Conservation (phyloP, 2,888 invertebrate species). For the Oxycera nigricornis region DNA sequence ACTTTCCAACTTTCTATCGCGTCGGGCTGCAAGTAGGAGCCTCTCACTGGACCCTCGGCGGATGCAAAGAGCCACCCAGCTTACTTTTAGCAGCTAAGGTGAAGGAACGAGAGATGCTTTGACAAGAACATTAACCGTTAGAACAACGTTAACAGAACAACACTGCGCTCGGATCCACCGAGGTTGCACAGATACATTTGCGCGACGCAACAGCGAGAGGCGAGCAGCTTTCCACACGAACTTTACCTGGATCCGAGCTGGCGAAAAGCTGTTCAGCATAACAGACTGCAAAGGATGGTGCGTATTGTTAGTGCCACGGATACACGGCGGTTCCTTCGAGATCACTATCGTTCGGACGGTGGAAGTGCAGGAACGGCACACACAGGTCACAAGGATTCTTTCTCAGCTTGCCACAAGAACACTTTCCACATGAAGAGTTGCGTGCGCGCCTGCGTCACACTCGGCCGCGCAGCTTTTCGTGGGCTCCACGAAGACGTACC, state of each 20-base stretch:
- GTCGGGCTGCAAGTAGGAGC: not conserved
- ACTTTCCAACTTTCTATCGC: constrained; percentile 34
- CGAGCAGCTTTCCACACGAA: not conserved
- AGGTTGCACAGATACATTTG: not conserved
- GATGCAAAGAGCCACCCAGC: not conserved
- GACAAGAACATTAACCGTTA: constrained; percentile 10
- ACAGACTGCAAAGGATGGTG: constrained; percentile 12
- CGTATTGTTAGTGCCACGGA: not conserved
- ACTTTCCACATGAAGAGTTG: not conserved
- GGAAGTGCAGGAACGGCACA: not conserved
- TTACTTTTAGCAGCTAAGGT: not conserved
- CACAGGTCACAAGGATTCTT: no score
- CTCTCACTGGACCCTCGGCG: not conserved
- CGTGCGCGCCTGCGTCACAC: not conserved
- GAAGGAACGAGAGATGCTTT: constrained; percentile 4
- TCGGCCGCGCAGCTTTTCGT: not conserved
- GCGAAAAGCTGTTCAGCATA: not conserved
- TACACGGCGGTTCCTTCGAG: not conserved
- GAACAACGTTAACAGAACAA: constrained; percentile 18
- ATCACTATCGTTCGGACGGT: not conserved
- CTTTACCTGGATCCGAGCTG: constrained; percentile 24
- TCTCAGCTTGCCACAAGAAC: not conserved
- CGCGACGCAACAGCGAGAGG: not conserved
- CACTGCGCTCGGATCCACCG: not conserved
- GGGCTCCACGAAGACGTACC: no score